These are phyloP conservation scores for Eublepharis macularius DNA, from an alignment of 2,113 vertebrate genomes.

Conservation along the genomic window DNA sequence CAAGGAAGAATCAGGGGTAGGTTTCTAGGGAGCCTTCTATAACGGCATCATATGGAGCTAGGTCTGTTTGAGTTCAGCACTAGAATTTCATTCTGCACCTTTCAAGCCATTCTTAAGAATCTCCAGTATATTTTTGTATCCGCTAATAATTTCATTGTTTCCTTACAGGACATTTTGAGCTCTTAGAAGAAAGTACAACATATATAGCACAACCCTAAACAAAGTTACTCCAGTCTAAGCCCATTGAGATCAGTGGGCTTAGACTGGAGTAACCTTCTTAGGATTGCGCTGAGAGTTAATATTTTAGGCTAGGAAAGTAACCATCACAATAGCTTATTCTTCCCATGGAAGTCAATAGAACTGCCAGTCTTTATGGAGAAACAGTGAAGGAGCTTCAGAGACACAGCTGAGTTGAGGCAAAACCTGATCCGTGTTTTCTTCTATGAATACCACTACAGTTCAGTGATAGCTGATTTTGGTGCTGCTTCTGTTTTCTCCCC, in stretches of 20 bases:
- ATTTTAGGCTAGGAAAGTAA: too few species aligned
- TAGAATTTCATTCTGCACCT: not conserved
- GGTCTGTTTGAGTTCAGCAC: not conserved
- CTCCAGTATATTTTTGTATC: not conserved
- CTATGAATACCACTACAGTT: too few species aligned
- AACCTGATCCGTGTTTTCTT: too few species aligned
- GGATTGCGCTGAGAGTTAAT: too few species aligned
- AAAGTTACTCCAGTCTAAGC: too few species aligned
- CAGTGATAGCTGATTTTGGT: too few species aligned
- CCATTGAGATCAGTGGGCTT: too few species aligned
- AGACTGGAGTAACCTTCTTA: too few species aligned
- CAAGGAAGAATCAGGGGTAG: not conserved
- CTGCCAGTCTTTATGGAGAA: not conserved
- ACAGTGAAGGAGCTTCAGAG: not conserved
- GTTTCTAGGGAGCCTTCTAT: not conserved
- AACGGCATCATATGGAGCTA: not conserved
- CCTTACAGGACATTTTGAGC: too few species aligned
- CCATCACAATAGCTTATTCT: not conserved
- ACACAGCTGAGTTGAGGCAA: not conserved
- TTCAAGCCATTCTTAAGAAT: not conserved
- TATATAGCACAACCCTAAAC: too few species aligned
- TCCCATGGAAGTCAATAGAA: not conserved
- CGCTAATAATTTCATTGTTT: not conserved
- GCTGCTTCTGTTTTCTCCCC: too few species aligned
- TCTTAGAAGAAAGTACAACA: too few species aligned